Base-by-base conservation (phyloP, 2,888 invertebrate genomes). In the Cepaea hortensis region DNA sequence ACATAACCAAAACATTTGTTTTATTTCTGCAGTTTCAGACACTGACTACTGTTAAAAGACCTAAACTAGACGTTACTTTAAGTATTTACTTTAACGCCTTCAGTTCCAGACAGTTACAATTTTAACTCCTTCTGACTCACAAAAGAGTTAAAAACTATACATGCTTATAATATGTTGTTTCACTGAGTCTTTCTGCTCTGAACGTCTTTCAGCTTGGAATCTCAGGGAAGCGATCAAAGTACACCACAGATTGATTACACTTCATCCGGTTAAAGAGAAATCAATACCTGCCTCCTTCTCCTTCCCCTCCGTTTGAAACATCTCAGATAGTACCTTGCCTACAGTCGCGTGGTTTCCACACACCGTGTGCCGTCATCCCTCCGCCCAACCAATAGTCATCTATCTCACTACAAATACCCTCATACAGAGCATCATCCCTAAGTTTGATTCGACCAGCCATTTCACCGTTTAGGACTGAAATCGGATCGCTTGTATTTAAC, bases 401-500 rank as follows among this genome's bases (percentile, higher is more conserved):
- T 35, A n/a, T 61, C 70, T 82, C 15, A 72, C 61, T 62, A 23
- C n/a, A 75, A 62, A 48, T 18, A 76, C 72, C 82, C 65, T 76
- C 65, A 76, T 76, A 76, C 50, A 20, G 75, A 35, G 50, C 62
- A 4, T n/a, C n/a, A 46, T 46, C 46, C 46, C 61, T 48, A 68
- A 50, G 76, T 61, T 20, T 46, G 9, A 20, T 62, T 84, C 20
- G 48, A 84, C n/a, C 35, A 18, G 20, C 70, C 48, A 70, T 70
- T 46, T 70, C 13, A 70, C 75, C 75, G 76, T 81, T 50, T 9
- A 55, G 77, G 75, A 80, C 48, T 85, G 85, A 85, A 85, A 85
- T 85, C 85, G 75, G 85, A 85, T 81, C 75, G 85, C 75, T 75
- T 81, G 80, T 81, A 75, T 85, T 85, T 62, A 85, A 81, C 76